A percentile compares a stretch with the other conserved stretches of the same genome.
phyloP scores from a whole-genome alignment of 1,140 invertebrate genomes.

The Cydia strobilella region DNA sequence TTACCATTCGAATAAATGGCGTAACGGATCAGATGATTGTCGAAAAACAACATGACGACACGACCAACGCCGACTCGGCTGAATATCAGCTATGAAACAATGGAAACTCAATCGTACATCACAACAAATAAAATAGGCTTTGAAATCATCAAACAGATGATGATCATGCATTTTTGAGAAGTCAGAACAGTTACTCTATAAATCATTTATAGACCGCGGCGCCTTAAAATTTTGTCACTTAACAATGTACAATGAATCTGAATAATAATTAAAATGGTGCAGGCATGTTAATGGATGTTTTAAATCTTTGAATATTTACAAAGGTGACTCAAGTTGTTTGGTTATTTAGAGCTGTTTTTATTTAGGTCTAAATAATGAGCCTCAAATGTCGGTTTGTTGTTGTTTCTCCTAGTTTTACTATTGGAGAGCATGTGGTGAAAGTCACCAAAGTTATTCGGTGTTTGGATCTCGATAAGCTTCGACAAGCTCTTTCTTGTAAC shows the following conservation, averaged over 20 bases:
- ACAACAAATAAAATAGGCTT: slow-evolving; percentile 42
- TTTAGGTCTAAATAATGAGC: background rate
- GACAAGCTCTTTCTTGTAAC: slow-evolving; percentile 53
- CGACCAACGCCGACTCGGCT: slow-evolving; percentile 40
- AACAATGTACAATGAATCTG: slow-evolving; percentile 57
- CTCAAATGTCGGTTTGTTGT: background rate
- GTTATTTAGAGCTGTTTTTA: background rate
- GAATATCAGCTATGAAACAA: slow-evolving; percentile 37
- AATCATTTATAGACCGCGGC: slow-evolving; percentile 66
- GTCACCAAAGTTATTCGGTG: slow-evolving; percentile 46
- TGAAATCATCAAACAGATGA: slow-evolving; percentile 33
- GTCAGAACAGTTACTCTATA: slow-evolving; percentile 61
- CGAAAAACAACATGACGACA: slow-evolving; percentile 65
- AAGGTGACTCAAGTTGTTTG: slow-evolving; percentile 34
- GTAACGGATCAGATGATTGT: slow-evolving; percentile 71
- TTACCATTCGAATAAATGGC: slow-evolving; percentile 77
- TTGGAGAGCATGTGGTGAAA: slow-evolving; percentile 44
- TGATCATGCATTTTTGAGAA: slow-evolving; percentile 62
- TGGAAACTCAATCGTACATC: slow-evolving; percentile 45
- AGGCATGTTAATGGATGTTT: slow-evolving; percentile 42
- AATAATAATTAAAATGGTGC: slow-evolving; percentile 54
- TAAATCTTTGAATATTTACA: slow-evolving; percentile 46
- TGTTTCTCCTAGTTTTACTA: slow-evolving; percentile 30
- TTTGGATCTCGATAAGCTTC: slow-evolving; percentile 48
- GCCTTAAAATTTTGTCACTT: slow-evolving; percentile 59